Evolutionary conservation across 2,888 invertebrate genomes (phyloP).

Genomic region (Halictus quadricinctus): DNA sequence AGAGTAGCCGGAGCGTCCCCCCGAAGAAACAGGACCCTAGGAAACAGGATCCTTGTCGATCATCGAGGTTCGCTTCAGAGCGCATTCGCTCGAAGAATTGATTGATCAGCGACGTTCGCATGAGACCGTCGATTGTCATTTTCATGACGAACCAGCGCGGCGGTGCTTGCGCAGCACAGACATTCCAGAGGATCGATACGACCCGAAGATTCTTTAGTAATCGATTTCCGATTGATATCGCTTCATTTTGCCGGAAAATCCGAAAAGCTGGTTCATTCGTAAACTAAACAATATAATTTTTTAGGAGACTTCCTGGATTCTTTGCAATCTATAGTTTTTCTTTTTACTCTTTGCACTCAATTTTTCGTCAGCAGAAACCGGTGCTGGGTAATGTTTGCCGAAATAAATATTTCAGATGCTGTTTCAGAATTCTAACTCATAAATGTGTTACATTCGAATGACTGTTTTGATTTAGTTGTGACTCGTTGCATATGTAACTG

Average conservation of each 20-base stretch:
- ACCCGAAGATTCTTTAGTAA: neutral
- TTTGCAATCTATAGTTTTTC: neutral
- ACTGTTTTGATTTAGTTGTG: too few species aligned
- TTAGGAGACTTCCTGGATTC: neutral
- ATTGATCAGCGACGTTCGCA: constrained; percentile 8
- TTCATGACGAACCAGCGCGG: neutral
- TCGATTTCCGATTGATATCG: neutral
- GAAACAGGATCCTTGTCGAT: neutral
- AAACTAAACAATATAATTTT: neutral
- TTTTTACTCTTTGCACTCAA: too few species aligned
- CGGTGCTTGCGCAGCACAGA: neutral
- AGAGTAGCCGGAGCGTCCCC: neutral
- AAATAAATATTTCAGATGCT: too few species aligned
- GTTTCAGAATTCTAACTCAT: too few species aligned
- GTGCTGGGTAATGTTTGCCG: too few species aligned
- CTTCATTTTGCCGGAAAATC: neutral
- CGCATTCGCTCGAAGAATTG: constrained; percentile 10
- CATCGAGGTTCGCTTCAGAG: neutral
- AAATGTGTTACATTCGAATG: too few species aligned
- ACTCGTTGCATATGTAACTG: too few species aligned
- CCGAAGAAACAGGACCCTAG: constrained; percentile 3
- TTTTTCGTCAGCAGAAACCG: too few species aligned
- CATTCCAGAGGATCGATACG: neutral
- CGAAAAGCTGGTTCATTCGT: neutral
- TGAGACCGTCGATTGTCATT: constrained; percentile 28